These are phyloP conservation scores for Maccullochella peelii DNA, from an alignment of 2,113 vertebrate genomes.

Conservation along the genomic window DNA sequence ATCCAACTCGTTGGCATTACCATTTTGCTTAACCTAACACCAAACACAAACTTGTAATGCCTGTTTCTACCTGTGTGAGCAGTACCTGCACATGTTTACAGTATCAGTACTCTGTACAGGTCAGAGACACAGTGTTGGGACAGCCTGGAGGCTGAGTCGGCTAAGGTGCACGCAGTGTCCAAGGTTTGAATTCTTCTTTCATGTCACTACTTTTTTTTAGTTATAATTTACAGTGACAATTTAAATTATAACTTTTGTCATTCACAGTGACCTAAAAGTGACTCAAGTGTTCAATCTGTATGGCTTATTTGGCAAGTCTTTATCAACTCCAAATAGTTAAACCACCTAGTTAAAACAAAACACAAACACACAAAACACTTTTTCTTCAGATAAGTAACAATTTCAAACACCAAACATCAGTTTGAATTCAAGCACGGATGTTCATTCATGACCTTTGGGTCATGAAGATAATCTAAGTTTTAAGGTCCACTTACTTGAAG, in stretches of 20 bases:
- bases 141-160: neutral
- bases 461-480: neutral
- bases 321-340: neutral
- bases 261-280: constrained; percentile 25
- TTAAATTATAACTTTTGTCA: neutral
- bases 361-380: neutral
- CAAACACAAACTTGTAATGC: neutral
- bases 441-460: neutral
- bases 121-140: constrained; percentile 5
- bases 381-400: neutral
- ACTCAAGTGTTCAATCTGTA: constrained; percentile 9
- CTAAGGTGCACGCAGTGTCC: neutral
- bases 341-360: neutral
- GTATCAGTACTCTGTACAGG: neutral
- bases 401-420: neutral
- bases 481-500: neutral
- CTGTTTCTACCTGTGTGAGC: neutral
- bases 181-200: neutral
- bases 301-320: constrained; percentile 24
- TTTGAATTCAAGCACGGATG: neutral
- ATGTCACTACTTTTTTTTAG: neutral
- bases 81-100: neutral
- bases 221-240: neutral
- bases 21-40: neutral
- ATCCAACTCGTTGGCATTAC: rapidly evolving